Base-by-base conservation (phyloP, 2,888 invertebrate species). In the Rotaria sp. region DNA sequence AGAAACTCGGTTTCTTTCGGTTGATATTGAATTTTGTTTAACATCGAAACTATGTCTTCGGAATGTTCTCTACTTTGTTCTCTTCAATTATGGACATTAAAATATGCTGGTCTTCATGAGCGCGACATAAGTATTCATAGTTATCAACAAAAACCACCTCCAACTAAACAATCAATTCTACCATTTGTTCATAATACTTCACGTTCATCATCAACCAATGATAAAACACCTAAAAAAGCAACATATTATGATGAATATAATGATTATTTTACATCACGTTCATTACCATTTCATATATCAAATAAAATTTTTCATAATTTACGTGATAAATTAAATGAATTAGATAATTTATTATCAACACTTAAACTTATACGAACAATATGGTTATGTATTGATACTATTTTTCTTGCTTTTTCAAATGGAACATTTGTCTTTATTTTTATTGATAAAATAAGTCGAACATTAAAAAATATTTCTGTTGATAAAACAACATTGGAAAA, bases 241-340 rank as follows among this genome's bases (percentile, higher is more conserved):
- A n/a, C 80, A 11, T 80, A 80, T 45, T 80, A 80, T 45, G 80
- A 80, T 41, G 80, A 80, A 80, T 80, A 80, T 21, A 41, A 80
- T 45, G 26, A 41, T 41, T 80, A 80, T 80, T 80, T 45, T n/a
- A 15, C 2, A 7, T 80, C 80, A 15, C 80, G 80, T 80, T 80
- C 45, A 41, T 45, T 80, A 45, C 80, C 80, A 80, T 80, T 80
- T 80, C 80, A 80, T 80, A 10, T 80, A 13, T 80, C 80, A 13
- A 80, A 80, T 45, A 80, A 80, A 45, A 24, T 80, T 15, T 80
- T 80, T 13, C 80, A 80, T 45, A 80, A 80, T 80, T 45, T 80
- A 80, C 80, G 80, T n/a, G 80, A 80, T 45, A 80, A 80, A 80
- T n/a, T 80, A 80, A 80, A 38, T 80, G 80, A 80, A 80, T 45